Base-by-base conservation (phyloP, 2,888 invertebrate species). In the Nematopogon swammerdamellus region DNA sequence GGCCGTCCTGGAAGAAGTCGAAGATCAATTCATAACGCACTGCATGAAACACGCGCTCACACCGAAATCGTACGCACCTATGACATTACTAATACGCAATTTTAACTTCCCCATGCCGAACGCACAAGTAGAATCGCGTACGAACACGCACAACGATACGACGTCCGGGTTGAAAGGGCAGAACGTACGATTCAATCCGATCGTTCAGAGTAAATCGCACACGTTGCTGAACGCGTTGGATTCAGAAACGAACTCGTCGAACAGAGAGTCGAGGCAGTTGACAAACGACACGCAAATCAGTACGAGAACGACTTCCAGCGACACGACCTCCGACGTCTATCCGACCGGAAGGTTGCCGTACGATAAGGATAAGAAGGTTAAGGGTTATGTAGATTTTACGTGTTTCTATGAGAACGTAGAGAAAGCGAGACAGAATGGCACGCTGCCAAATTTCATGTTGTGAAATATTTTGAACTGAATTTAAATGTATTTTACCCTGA, bases 381-480 rank as follows among this genome's bases (percentile, higher is more conserved):
- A 85, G 49, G 84, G 92, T 0, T 95, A 95, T 63, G 92, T 95
- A 0, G 89, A 92, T 67, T 95, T 95, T 67, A 80, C 86, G 0
- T 88, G 87, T 60, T 95, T 89, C 72, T 91, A 86, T 58, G 81
- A 82, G 52, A 89, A 88, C 61, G 83, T 90, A 0, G 86, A 87
- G 42, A 83, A 81, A 54, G 88, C 88, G 2, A 80, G 82, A 54
- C 72, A 73, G 53, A 85, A 85, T 59, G 88, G 89, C 0, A 85
- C 83, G 0, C 62, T 90, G 51, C 89, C 90, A 1, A 72, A 79
- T 54, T 85, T 82, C 60, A 83, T 88, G 58, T 64, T 73, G 54
- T 74, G 58, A 60, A n/a, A n/a, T n/a, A n/a, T n/a, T n/a, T n/a
- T n/a, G n/a, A n/a, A n/a, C n/a, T n/a, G n/a, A n/a, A n/a, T n/a